Evolutionary conservation across 2,888 invertebrate species (phyloP), one percentile per base, ranked within the genome.

Genomic region (Entomobrya proxima): DNA sequence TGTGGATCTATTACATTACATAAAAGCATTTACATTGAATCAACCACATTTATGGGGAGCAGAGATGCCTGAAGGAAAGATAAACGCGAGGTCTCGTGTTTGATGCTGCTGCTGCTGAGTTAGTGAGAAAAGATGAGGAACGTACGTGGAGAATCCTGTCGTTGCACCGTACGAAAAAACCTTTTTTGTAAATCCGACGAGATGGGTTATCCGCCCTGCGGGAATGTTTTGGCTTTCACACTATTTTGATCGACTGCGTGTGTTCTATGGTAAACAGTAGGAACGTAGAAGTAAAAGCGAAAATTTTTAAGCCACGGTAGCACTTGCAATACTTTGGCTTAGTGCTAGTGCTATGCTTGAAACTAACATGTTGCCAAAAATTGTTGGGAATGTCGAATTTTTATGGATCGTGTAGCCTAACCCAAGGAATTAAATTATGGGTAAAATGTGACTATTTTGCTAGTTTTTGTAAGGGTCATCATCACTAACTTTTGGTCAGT

Each of bases 141-240:
- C 44, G 44, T 7, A 40, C 13, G 44, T 11, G 44, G 44, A 40
- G 44, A 15, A 40, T 40, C 9, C 7, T 40, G 44, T n/a, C 47
- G 72, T 7, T 67, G 37, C 37, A 27, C 30, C 40, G 37, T 24
- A 11, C 52, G 9, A 13, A 6, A 61, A 50, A 55, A 52, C 75
- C 58, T 76, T 58, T 76, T 37, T n/a, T n/a, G n/a, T 76, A 72
- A 64, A 44, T 78, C 64, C 47, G 9, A 32, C 18, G 78, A 78
- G 64, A 78, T 78, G 78, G 58, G 47, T 64, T 64, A 78, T 64
- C 78, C 64, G 32, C 47, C 78, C 78, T 61, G 27, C 27, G 78
- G 78, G 44, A 64, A 47, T 78, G 78, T 78, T 78, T 78, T 78
- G 64, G 78, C 78, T 64, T 78, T 78, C 78, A 78, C 78, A 78